Evolutionary conservation across 92 coral and sea anemone genomes (phyloP).

Genomic region (Heliopora coerulea): DNA sequence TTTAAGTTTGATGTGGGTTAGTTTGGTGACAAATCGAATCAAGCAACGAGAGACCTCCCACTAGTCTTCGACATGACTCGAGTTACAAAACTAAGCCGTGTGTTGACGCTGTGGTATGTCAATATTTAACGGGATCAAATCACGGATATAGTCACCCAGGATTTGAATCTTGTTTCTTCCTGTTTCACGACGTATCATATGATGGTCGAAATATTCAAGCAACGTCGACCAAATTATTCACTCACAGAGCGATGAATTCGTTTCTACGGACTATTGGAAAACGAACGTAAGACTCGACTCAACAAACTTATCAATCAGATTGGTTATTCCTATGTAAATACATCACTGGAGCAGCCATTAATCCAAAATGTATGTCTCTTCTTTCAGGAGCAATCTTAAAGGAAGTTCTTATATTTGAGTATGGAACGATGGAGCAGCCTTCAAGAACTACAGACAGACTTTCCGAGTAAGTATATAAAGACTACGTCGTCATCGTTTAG

Average conservation of each 20-base stretch:
- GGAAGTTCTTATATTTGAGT: slow-evolving; percentile 26
- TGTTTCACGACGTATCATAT: neutral
- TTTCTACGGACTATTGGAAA: neutral
- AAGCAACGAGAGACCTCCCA: neutral
- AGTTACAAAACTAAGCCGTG: neutral
- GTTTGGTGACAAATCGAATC: too few species aligned
- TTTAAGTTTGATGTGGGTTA: too few species aligned
- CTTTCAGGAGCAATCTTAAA: slow-evolving; percentile 14
- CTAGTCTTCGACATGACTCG: neutral
- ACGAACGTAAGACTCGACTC: neutral
- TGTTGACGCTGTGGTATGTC: neutral
- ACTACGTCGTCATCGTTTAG: neutral
- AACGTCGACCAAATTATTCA: too few species aligned
- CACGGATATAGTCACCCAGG: neutral
- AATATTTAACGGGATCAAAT: neutral
- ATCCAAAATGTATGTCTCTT: neutral
- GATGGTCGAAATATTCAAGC: too few species aligned
- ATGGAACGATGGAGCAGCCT: slow-evolving; percentile 35
- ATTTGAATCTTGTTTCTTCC: neutral
- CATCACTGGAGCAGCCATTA: neutral
- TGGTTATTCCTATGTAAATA: neutral
- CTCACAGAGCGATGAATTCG: neutral
- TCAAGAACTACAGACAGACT: slow-evolving; percentile 25
- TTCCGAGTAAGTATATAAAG: slow-evolving; percentile 17
- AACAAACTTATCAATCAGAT: neutral